Evolutionary conservation across 2,113 vertebrate species (phyloP), one percentile per base, ranked within the genome.

Genomic region (Pachycephala philippinensis): DNA sequence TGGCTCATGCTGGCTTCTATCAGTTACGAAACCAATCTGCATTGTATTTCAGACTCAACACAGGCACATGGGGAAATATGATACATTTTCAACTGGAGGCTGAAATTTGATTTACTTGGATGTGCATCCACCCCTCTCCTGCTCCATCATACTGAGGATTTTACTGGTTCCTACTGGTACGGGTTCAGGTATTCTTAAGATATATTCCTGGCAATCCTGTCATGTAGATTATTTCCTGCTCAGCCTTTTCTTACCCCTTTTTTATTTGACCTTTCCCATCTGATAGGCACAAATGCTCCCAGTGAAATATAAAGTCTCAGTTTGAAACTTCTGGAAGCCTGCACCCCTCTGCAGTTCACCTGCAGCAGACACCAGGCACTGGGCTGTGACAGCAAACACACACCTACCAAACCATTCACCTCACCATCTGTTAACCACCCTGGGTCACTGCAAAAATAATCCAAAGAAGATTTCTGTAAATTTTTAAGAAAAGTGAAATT

Each of bases 11-110:
- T 2, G 13, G 28, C 63, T 93, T 94, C 92, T 84, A 88, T 93
- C 82, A 80, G 78, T 90, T 91, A 90, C 82, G 86, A 91, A 96
- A 76, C 80, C 92, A 93, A 90, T 68, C 90, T 92, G 83, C 68
- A 26, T 54, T 88, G 53, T 68, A 75, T 93, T 95, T 95, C 86
- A 92, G 86, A 60, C 68, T 60, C 54, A 70, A 28, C 39, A 21
- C 6, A 52, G 59, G 47, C 84, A 78, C 68, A 59, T 7, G 10
- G 44, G 53, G 64, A 78, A 91, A 78, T 10, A 72, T 6, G 76
- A 93, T 28, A 60, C 23, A 35, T 84, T 97, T 78, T 56, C 76
- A 92, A 71, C 39, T 47, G 72, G 26, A 87, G 56, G 53, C 4
- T 89, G 75, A 74, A 85, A 92, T 83, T 5, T 89, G 7, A 71